These are phyloP conservation scores for Plutomurus gul DNA, from an alignment of 1,140 invertebrate species.

Conservation along the genomic window DNA sequence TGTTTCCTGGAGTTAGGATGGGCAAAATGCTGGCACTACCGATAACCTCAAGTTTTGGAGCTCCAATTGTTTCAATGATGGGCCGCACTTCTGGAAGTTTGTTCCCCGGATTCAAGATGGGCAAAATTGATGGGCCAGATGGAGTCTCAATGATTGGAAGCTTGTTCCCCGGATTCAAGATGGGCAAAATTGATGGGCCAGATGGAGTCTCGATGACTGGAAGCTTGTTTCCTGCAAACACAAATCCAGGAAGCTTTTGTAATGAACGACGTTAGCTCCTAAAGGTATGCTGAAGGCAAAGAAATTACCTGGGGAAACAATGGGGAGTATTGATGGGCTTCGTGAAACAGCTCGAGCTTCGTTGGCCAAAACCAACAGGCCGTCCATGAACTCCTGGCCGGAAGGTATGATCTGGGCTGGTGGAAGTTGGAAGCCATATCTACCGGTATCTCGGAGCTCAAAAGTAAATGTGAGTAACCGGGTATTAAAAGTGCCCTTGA, in stretches of 20 bases:
- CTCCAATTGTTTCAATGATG: background rate
- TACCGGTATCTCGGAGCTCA: conserved; percentile 62
- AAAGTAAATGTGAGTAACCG: conserved; percentile 60
- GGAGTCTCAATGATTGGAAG: background rate
- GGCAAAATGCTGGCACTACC: background rate
- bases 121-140: background rate
- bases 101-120: background rate
- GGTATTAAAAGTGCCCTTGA: conserved; percentile 53
- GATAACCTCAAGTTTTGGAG: background rate
- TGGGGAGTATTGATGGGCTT: background rate
- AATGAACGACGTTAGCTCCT: background rate
- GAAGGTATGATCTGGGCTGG: conserved; percentile 59
- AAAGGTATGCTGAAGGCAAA: too few relatives aligned
- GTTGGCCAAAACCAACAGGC: background rate
- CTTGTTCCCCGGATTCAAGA: background rate
- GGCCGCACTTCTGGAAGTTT: background rate
- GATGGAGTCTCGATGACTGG: background rate
- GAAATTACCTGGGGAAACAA: background rate
- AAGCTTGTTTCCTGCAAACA: background rate
- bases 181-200: too few relatives aligned
- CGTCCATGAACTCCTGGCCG: conserved; percentile 57
- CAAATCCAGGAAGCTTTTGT: background rate
- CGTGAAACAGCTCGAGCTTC: background rate
- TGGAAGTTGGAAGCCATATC: conserved; percentile 64
- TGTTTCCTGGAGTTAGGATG: background rate